Evolutionary conservation across 2,797 vertebrate genomes (phyloP).

Genomic region (Momotus momota): DNA sequence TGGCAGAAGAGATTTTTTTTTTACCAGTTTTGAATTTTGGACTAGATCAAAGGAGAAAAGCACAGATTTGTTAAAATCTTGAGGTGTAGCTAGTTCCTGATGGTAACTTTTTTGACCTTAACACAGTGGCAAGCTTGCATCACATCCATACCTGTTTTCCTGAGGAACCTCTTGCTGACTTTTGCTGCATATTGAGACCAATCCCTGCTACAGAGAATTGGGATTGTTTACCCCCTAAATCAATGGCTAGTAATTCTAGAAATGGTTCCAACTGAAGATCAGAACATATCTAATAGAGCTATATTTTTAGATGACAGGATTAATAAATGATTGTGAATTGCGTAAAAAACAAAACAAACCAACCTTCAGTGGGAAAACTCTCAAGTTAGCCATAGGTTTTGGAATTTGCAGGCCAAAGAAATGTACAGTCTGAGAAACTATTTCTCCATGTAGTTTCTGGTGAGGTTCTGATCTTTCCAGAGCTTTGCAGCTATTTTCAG

Average conservation of each 20-base stretch:
- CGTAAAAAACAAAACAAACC: background rate
- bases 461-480: constrained; percentile 5
- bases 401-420: background rate
- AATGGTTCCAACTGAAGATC: constrained; percentile 41
- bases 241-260: constrained; percentile 22
- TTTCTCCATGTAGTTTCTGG: background rate
- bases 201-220: constrained; percentile 21
- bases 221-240: constrained; percentile 2
- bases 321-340: constrained; percentile 30
- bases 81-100: background rate
- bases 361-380: background rate
- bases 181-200: background rate
- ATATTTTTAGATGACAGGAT: constrained; percentile 54
- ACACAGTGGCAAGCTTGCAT: background rate
- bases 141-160: constrained; percentile 14
- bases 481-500: constrained; percentile 20
- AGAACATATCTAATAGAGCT: constrained; percentile 24
- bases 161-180: background rate
- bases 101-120: background rate
- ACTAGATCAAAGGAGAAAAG: background rate
- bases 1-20: background rate
- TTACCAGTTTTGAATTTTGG: background rate
- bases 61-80: constrained; percentile 42
- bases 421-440: background rate
- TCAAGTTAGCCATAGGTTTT: background rate